Evolutionary conservation across 1,140 invertebrate species (phyloP).

Genomic region (Ylistrum balloti): DNA sequence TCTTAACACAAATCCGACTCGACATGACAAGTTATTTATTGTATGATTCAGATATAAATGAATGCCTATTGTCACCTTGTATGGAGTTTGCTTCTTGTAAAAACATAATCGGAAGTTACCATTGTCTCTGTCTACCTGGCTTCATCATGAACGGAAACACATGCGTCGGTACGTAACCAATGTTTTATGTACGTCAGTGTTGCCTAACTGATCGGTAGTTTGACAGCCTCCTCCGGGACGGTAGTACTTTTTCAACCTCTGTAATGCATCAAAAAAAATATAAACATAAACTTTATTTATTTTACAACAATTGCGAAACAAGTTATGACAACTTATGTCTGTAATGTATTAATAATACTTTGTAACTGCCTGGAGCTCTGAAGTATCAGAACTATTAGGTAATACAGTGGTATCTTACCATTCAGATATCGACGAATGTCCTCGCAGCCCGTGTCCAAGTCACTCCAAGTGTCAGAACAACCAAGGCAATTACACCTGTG

Average conservation of each 20-base stretch:
- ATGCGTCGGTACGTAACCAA: constrained; percentile 49
- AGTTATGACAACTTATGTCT: no score
- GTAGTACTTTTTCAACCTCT: no score
- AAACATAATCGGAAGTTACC: constrained; percentile 62
- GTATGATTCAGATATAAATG: constrained; percentile 63
- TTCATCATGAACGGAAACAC: constrained; percentile 27
- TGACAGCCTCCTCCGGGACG: no score
- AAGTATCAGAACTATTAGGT: no score
- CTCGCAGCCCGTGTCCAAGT: constrained; percentile 46
- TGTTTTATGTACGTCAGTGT: background rate
- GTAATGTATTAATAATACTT: no score
- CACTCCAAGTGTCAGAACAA: constrained; percentile 63
- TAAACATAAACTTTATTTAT: no score
- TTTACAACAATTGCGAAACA: no score
- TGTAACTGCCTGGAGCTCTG: no score
- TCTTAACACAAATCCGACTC: no score
- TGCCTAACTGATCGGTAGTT: no score
- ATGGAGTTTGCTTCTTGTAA: constrained; percentile 59
- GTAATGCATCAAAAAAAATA: no score
- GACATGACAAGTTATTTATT: no score
- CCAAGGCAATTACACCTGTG: constrained; percentile 60
- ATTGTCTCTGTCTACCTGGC: constrained; percentile 61
- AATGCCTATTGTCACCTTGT: constrained; percentile 63
- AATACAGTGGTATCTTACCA: background rate
- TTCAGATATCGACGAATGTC: constrained; percentile 67